phyloP scores from a whole-genome alignment of 2,797 vertebrate species.

The Ispidina picta region DNA sequence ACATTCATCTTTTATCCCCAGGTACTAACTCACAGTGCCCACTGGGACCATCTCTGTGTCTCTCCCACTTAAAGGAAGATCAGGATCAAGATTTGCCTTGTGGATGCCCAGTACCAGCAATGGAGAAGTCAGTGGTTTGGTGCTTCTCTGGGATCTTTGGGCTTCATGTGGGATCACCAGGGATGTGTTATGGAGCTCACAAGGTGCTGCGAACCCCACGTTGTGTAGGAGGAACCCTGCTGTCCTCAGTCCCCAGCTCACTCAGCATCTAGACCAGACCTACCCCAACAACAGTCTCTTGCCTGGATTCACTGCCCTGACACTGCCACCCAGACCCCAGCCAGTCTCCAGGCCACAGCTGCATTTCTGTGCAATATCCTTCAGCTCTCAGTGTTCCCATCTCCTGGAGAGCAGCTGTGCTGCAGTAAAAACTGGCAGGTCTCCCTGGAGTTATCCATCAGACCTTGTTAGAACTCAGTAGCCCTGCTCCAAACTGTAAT shows the following conservation, averaged over 20 bases:
- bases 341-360: background rate
- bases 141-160: background rate
- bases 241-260: background rate
- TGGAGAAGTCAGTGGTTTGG: accelerated
- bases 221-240: background rate
- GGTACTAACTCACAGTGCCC: background rate
- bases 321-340: accelerated
- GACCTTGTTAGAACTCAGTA: background rate
- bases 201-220: background rate
- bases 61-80: background rate
- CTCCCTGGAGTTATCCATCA: background rate
- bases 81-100: background rate
- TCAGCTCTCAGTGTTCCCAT: background rate
- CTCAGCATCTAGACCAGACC: background rate
- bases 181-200: accelerated
- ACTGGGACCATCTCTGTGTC: background rate
- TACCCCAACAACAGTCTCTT: background rate
- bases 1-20: accelerated
- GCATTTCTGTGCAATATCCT: background rate
- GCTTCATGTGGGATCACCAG: background rate
- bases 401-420: background rate
- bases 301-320: background rate
- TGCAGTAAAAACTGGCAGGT: background rate
- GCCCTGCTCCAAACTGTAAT: background rate
- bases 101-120: background rate